Evolutionary conservation across 2,888 invertebrate species (phyloP).

Genomic region (Meteorus cinctellus): DNA sequence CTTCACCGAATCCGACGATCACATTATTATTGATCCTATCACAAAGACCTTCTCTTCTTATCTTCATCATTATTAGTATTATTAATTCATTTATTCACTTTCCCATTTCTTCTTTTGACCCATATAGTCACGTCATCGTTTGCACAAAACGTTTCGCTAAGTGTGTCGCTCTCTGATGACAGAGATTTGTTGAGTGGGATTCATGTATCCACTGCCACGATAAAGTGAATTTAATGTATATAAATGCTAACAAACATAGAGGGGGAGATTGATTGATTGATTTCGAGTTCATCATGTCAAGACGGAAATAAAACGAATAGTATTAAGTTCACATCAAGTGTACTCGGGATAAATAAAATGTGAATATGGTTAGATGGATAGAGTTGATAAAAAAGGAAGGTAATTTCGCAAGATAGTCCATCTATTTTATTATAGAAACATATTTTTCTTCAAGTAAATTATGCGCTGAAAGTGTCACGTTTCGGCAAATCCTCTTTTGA

Average conservation of each 20-base stretch:
- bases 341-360: background rate
- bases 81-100: constrained; percentile 27
- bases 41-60: background rate
- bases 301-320: too few relatives aligned
- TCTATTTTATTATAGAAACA: background rate
- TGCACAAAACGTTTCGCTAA: constrained; percentile 24
- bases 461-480: background rate
- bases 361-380: too few relatives aligned
- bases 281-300: too few relatives aligned
- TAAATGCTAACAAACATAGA: too few relatives aligned
- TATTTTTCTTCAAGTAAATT: background rate
- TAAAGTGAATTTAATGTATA: background rate
- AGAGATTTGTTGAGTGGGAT: constrained; percentile 3
- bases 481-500: background rate
- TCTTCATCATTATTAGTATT: background rate
- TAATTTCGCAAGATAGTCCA: background rate
- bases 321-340: background rate
- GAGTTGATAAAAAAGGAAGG: too few relatives aligned
- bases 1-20: constrained; percentile 39
- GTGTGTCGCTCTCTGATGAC: background rate
- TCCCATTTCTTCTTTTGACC: background rate
- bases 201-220: background rate
- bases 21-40: constrained; percentile 29
- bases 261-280: too few relatives aligned
- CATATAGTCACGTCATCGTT: constrained; percentile 19